Evolutionary conservation across 2,797 vertebrate genomes (phyloP), one percentile per base, ranked within the genome.

Genomic region (Capromys pilorides): DNA sequence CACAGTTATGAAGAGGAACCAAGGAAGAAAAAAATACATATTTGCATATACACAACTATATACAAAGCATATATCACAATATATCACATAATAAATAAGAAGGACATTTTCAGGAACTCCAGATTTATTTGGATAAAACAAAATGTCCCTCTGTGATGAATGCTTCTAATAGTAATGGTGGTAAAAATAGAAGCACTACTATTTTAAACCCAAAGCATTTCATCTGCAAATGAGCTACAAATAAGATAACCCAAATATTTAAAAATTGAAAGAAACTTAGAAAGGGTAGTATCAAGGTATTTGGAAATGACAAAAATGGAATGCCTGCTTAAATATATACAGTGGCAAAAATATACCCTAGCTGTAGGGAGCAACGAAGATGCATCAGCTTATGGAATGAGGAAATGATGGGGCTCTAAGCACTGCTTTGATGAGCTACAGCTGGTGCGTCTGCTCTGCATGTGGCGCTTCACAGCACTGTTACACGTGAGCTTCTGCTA

Each of bases 261-360:
- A 80, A 93, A 95, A 78, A 45, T 0, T 26, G 28, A 96, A 79
- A 85, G 36, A 80, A 62, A 80, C 49, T 61, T 82, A 87, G 73
- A 73, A 83, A 83, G 78, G 51, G 33, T 45, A 33, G 28, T 66
- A 80, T 88, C 73, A 92, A 88, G 92, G 67, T 90, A 64, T 77
- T 96, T 95, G 36, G 54, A 96, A 91, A 90, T 73, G 73, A 94
- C 12, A 45, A 77, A 94, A 93, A 73, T 79, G 64, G 51, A 51
- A 75, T 51, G 33, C 79, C 18, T 86, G 41, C 71, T 96, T 95
- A 95, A 94, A 83, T 86, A 66, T 57, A 62, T 71, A 88, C 24
- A 24, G 62, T 83, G n/a, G 28, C 67, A 95, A 96, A 96, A 94
- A 71, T 88, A 91, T 11, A 49, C 16, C 45, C 59, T 80, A 54